Percentiles rank a stretch among this genome's conserved stretches.
These are phyloP conservation scores for Drosophila asahinai DNA, from an alignment of 1,140 invertebrate species.

Conservation along the genomic window DNA sequence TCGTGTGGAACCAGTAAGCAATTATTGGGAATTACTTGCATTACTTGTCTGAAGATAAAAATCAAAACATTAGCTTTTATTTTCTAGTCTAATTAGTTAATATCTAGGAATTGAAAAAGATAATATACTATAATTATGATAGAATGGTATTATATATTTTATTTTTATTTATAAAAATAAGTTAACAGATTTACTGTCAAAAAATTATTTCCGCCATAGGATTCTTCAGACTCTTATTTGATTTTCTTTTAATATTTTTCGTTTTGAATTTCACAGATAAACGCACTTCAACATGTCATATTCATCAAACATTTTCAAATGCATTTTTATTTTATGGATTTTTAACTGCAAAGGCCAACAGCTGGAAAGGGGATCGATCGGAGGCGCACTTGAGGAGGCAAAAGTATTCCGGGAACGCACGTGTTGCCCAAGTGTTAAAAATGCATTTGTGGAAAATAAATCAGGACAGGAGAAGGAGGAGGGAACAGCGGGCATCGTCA, in stretches of 20 bases:
- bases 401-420: slow-evolving; percentile 74
- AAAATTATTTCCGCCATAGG: not conserved
- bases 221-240: not conserved
- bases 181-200: too few relatives aligned
- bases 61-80: not conserved
- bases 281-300: slow-evolving; percentile 72
- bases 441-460: slow-evolving; percentile 67
- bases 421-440: slow-evolving; percentile 77
- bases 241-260: slow-evolving; percentile 18
- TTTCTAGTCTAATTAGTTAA: not conserved
- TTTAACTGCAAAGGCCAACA: slow-evolving; percentile 64
- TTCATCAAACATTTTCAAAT: slow-evolving; percentile 47
- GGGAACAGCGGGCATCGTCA: slow-evolving; percentile 55
- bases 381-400: slow-evolving; percentile 18
- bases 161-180: not conserved
- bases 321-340: slow-evolving; percentile 45
- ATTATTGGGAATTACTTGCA: slow-evolving; percentile 15
- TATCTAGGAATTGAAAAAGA: too few relatives aligned
- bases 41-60: not conserved
- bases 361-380: slow-evolving; percentile 6
- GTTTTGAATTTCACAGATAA: slow-evolving; percentile 54
- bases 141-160: not conserved
- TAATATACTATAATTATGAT: not conserved
- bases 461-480: slow-evolving; percentile 23
- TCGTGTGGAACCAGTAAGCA: slow-evolving; percentile 56